Evolutionary conservation across 2,113 vertebrate species (phyloP).

Genomic region (Pavo muticus): DNA sequence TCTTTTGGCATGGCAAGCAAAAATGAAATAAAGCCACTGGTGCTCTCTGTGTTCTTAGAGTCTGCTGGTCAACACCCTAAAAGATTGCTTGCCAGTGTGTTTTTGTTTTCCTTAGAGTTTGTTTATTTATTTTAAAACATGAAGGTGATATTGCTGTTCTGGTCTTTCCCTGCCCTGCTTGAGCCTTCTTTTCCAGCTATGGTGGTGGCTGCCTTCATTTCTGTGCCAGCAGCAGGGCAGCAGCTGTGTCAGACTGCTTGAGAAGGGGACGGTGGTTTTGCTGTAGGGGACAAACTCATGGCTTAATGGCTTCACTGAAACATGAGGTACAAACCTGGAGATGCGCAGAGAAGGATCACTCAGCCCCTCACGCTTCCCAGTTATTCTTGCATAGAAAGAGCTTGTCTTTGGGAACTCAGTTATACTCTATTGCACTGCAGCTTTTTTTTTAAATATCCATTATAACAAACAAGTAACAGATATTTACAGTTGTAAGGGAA

Average conservation of each 20-base stretch:
- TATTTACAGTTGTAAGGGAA: background rate
- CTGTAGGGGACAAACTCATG: background rate
- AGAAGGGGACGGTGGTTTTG: background rate
- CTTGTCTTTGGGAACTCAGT: background rate
- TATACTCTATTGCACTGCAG: background rate
- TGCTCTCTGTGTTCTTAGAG: background rate
- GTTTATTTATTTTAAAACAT: background rate
- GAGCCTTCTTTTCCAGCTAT: background rate
- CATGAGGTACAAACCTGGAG: background rate
- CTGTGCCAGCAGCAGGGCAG: background rate
- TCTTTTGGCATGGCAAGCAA: background rate
- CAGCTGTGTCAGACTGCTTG: background rate
- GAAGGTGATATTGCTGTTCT: background rate
- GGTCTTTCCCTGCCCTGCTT: background rate
- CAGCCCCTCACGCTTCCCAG: background rate
- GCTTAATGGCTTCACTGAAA: background rate
- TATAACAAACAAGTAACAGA: background rate
- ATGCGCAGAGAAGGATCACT: background rate
- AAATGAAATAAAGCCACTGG: background rate
- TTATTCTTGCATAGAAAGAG: background rate
- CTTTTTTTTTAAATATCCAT: background rate
- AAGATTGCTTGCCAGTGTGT: background rate
- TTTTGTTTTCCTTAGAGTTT: background rate
- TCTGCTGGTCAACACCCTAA: background rate
- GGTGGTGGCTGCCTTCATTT: rapidly evolving